Evolutionary conservation across 2,888 invertebrate genomes (phyloP), one percentile per base, ranked within the genome.

Genomic region (Rugalucina vietnamica): DNA sequence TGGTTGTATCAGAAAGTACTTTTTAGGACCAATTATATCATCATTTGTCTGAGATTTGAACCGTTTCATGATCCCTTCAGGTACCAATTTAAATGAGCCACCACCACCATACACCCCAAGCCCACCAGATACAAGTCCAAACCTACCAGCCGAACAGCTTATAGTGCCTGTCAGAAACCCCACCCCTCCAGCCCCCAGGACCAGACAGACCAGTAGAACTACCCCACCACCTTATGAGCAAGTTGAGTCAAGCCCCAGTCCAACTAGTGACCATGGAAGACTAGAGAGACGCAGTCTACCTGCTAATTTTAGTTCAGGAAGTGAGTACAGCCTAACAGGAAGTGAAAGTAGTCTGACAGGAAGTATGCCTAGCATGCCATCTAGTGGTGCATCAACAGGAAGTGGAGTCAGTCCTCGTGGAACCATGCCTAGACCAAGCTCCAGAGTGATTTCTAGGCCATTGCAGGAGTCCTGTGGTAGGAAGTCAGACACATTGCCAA

Each of bases 91-190:
- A 34, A 65, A 34, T 65, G 83, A 88, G 14, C 86, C 82, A 21
- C 88, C 85, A 10, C 86, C 84, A 12, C 85, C 85, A 29, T 85
- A 85, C 57, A 82, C 76, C 18, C 43, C 43, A 8, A 43, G 10
- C 49, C 82, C 79, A 14, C 72, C 89, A 12, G 81, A 76, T n/a
- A n/a, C 82, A 12, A 79, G 73, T 34, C 32, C 65, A 21, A 65
- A 32, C 34, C 10, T 18, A 65, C 34, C 65, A 8, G 21, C 65
- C 4, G 3, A 8, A n/a, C 12, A 54, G 54, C 21, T 27, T 3
- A 65, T 65, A 34, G 21, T 65, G 34, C 65, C 65, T 65, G 65
- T 65, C 21, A 65, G 65, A 65, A 65, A 65, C 29, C 21, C 27
- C 10, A 60, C 60, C 60, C 60, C 65, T 34, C 65, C 65, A 34